Evolutionary conservation across 2,888 invertebrate genomes (phyloP), one percentile per base, ranked within the genome.

Genomic region (Drosophila differens): DNA sequence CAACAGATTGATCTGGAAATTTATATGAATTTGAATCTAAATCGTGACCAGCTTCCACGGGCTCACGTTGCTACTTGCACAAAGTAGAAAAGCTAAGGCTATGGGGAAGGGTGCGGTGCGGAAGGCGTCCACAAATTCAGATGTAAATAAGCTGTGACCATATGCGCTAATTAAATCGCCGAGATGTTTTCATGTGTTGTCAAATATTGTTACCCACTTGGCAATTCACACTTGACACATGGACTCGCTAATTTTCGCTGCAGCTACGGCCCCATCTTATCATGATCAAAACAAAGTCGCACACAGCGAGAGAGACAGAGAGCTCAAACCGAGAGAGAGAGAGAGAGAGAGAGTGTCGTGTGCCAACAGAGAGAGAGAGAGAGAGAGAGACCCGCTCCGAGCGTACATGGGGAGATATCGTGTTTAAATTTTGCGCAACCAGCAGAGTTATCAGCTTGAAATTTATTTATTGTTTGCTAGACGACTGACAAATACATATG

Each of bases 211-310:
- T 85, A 79, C 87, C 83, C 82, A 79, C 68, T 87, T 87, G 82
- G 69, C 89, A 89, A 85, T 85, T 85, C 89, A 87, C 85, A 85
- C 85, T 87, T 89, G 87, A 84, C 89, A 82, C 87, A 74, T 84
- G 76, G 74, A 73, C 60, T 74, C 85, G 85, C 84, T 85, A 85
- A 89, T 89, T 85, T 89, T 72, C 78, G 74, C 58, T 84, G 85
- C 89, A 75, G 60, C 65, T 52, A 2, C 3, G 25, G 28, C 28
- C n/a, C 12, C 41, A 51, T 57, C 69, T 80, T 82, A 83, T 87
- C 79, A 59, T 30, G 62, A 62, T 70, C 76, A 69, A 74, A 79
- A 72, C 49, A 63, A 70, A 64, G 35, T n/a, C 47, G 39, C 19
- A 30, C 28, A 10, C 9, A 54, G 44, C 19, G 54, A 41, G 47